Conservation (phyloP, 1,140 invertebrate genomes). For the Danaus melanippus region DNA sequence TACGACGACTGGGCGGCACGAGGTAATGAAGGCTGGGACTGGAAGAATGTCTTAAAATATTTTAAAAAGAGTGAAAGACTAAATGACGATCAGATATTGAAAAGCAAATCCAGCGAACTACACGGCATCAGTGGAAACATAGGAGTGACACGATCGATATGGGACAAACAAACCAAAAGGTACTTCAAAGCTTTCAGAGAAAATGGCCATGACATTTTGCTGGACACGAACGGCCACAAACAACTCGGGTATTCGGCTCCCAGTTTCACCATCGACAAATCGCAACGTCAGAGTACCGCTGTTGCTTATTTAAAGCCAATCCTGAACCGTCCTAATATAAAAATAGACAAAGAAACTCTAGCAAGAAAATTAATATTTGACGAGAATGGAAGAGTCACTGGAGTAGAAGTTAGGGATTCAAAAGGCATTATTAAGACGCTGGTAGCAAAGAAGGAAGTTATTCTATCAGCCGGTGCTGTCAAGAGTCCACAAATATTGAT, state of each 20-base stretch:
- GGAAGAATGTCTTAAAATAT: slow-evolving; percentile 83
- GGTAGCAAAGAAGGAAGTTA: slow-evolving; percentile 64
- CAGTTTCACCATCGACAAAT: slow-evolving; percentile 85
- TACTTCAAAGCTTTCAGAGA: slow-evolving; percentile 82
- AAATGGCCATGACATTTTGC: slow-evolving; percentile 84
- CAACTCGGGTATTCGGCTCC: slow-evolving; percentile 87
- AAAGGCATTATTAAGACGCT: slow-evolving; percentile 28
- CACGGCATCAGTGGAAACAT: slow-evolving; percentile 29
- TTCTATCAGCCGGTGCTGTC: slow-evolving; percentile 69
- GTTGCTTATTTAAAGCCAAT: slow-evolving; percentile 87
- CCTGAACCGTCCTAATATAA: slow-evolving; percentile 81
- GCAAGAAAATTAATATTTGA: slow-evolving; percentile 80
- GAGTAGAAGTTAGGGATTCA: slow-evolving; percentile 57
- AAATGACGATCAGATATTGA: slow-evolving; percentile 79
- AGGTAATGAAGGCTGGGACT: slow-evolving; percentile 91
- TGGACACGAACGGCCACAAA: slow-evolving; percentile 83
- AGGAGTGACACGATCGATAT: slow-evolving; percentile 76
- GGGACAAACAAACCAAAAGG: slow-evolving; percentile 76
- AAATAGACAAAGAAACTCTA: slow-evolving; percentile 81
- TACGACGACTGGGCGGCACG: slow-evolving; percentile 89
- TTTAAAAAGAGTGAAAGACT: slow-evolving; percentile 90
- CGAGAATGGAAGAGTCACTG: slow-evolving; percentile 69
- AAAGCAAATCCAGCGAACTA: slow-evolving; percentile 41
- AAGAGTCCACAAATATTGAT: slow-evolving; percentile 68
- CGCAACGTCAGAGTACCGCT: slow-evolving; percentile 86